A percentile compares a stretch with the other conserved stretches of the same genome.
These are phyloP conservation scores for Scartelaos histophorus DNA, from an alignment of 2,113 vertebrate species.

Conservation along the genomic window DNA sequence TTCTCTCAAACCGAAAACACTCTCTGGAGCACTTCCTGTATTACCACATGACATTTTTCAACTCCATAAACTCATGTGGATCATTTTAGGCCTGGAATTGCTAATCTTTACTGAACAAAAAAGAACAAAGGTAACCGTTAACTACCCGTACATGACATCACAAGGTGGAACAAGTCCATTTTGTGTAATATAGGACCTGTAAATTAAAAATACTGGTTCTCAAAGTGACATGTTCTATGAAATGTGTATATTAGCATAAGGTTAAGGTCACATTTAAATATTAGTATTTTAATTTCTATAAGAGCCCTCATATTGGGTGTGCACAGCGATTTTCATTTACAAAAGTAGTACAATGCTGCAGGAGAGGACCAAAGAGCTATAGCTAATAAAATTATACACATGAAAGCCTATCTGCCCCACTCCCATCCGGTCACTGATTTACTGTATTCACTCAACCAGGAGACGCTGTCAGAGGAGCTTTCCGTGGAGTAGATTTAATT, in stretches of 20 bases:
- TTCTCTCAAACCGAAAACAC: too few relatives aligned
- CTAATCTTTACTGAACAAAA: too few relatives aligned
- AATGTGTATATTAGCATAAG: too few relatives aligned
- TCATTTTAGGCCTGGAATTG: too few relatives aligned
- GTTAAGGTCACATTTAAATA: too few relatives aligned
- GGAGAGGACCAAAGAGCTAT: background rate
- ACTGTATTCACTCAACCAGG: conserved; percentile 5
- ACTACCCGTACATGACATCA: too few relatives aligned
- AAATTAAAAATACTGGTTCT: background rate
- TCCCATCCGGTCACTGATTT: conserved; percentile 14
- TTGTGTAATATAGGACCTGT: too few relatives aligned
- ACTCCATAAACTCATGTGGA: too few relatives aligned
- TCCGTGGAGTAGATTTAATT: background rate
- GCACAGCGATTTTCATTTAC: background rate
- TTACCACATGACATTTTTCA: too few relatives aligned
- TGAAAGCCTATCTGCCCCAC: background rate
- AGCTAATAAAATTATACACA: conserved; percentile 34
- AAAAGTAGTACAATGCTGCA: background rate
- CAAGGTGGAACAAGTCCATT: too few relatives aligned
- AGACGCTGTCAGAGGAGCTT: background rate
- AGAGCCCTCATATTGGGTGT: background rate
- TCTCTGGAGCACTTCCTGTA: too few relatives aligned
- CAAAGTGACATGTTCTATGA: background rate
- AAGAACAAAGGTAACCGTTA: too few relatives aligned
- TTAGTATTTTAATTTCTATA: background rate